Conservation (phyloP, 2,888 invertebrate genomes). For the Asteroscopus sphinx region DNA sequence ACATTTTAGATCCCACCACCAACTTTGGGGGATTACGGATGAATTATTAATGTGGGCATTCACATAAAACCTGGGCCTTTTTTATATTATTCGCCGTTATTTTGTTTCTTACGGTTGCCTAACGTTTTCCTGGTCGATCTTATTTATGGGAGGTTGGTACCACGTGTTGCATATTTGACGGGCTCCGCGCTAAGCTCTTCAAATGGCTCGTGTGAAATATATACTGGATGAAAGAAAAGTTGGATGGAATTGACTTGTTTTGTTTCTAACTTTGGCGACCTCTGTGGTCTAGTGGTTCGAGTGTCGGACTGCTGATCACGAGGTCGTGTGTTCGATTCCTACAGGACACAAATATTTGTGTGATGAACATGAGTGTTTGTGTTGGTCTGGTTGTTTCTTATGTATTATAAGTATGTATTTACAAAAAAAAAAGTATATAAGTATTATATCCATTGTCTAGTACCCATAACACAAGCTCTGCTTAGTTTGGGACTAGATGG, state of each 20-base stretch:
- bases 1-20: constrained; percentile 75
- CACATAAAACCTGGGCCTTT: constrained; percentile 77
- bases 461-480: too few species aligned
- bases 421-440: too few species aligned
- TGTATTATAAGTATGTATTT: too few species aligned
- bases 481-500: too few species aligned
- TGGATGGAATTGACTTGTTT: constrained; percentile 13
- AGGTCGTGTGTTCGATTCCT: too few species aligned
- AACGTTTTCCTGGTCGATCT: constrained; percentile 59
- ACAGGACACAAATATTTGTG: too few species aligned
- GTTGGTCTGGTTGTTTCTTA: too few species aligned
- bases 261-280: too few species aligned
- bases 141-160: constrained; percentile 53
- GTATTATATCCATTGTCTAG: too few species aligned
- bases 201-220: constrained; percentile 42
- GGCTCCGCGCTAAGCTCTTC: constrained; percentile 43
- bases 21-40: constrained; percentile 82
- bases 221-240: constrained; percentile 34
- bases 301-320: too few species aligned
- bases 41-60: constrained; percentile 86
- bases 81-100: constrained; percentile 70
- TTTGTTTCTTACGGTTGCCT: constrained; percentile 59
- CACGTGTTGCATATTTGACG: constrained; percentile 59
- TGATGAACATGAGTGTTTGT: too few species aligned
- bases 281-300: too few species aligned